phyloP scores from a whole-genome alignment of 2,888 invertebrate genomes.

The Escarpia spicata region DNA sequence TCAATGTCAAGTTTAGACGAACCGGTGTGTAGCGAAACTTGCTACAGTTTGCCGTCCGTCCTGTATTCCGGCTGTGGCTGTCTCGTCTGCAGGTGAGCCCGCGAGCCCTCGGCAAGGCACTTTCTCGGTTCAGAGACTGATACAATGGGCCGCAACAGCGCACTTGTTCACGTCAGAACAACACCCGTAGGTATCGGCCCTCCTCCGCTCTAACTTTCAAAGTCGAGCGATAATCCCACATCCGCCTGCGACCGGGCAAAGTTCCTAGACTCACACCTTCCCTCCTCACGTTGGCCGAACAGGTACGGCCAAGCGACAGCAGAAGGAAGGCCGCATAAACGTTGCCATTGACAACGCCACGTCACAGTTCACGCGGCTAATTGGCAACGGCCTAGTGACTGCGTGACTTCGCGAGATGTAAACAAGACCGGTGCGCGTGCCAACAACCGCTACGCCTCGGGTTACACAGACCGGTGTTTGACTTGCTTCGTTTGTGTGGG shows the following conservation, averaged over 20 bases:
- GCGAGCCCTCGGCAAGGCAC: not conserved
- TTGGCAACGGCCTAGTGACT: not conserved
- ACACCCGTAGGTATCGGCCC: not conserved
- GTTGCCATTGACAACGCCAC: not conserved
- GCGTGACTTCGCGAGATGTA: not conserved
- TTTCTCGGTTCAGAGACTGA: not conserved
- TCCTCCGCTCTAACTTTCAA: not conserved
- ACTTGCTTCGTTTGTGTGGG: not conserved
- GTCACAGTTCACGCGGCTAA: slow-evolving; percentile 11
- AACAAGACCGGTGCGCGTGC: not conserved
- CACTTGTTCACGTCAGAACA: not conserved
- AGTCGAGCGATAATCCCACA: not conserved
- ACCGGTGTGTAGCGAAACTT: not conserved
- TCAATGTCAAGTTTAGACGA: not conserved
- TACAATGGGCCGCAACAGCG: not conserved
- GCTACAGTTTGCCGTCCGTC: not conserved
- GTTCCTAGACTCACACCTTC: not conserved
- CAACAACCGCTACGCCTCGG: not conserved
- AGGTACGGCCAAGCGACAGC: not conserved
- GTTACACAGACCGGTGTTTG: not conserved
- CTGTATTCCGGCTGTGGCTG: not conserved
- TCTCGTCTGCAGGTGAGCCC: not conserved
- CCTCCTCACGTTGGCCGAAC: not conserved
- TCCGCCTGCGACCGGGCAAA: not conserved
- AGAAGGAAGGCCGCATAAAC: slow-evolving; percentile 3